phyloP scores from a whole-genome alignment of 2,888 invertebrate genomes.

The Doris montereyensis region DNA sequence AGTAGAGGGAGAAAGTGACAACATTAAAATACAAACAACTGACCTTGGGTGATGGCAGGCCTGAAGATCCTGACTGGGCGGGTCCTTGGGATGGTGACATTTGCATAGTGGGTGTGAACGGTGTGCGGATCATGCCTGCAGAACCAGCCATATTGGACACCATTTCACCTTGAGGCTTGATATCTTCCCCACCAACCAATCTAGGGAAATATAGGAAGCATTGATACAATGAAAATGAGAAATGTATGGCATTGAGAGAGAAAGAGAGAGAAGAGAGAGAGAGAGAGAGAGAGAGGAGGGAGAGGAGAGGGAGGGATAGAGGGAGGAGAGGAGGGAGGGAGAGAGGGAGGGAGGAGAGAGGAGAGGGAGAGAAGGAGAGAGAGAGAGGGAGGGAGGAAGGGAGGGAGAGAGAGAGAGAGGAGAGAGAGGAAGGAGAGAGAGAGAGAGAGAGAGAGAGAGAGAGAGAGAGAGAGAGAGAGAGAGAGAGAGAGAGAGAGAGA shows the following conservation, averaged over 20 bases:
- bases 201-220: no score
- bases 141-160: slow-evolving; percentile 30
- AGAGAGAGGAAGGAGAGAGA: not conserved
- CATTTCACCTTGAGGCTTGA: slow-evolving; percentile 33
- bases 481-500: slow-evolving; percentile 9
- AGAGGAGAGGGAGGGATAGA: not conserved
- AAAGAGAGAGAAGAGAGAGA: not conserved
- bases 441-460: not conserved
- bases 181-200: slow-evolving; percentile 33
- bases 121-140: slow-evolving; percentile 45
- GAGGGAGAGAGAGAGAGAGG: not conserved
- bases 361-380: not conserved
- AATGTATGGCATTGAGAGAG: not conserved
- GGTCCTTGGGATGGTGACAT: slow-evolving; percentile 45
- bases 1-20: no score
- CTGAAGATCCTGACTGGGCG: slow-evolving; percentile 47
- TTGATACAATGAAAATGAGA: not conserved
- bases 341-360: not conserved
- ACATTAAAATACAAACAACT: not conserved
- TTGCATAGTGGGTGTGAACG: slow-evolving; percentile 50
- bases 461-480: not conserved
- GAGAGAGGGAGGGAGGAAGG: not conserved
- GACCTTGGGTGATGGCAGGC: slow-evolving; percentile 58
- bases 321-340: no score
- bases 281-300: not conserved